Evolutionary conservation across 1,140 invertebrate species (phyloP), one percentile per base, ranked within the genome.

Genomic region (Thaumetopoea pityocampa): DNA sequence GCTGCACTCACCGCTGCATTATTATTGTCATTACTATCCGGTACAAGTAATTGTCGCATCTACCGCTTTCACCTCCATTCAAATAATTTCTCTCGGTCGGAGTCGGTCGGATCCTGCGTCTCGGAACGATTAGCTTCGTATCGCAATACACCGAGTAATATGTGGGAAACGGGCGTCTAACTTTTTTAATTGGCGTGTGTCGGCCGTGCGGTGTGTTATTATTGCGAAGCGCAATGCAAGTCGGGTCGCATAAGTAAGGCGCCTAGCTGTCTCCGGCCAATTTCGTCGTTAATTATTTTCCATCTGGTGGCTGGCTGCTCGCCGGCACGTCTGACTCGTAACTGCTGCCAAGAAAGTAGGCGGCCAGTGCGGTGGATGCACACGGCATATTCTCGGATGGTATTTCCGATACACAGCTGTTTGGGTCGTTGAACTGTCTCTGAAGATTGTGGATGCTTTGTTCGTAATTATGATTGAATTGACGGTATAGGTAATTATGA

Each of bases 251-350:
- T 58, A 82, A 77, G 74, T 81, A 81, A 81, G 72, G 62, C 78
- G 68, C 47, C 73, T 82, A 79, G 73, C 72, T 82, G 78, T 82
- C 78, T 80, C 63, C 49, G 64, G 56, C 47, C 71, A 79, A 78
- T 80, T 79, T 80, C 50, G 60, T 69, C 67, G 66, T 70, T 80
- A 80, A 80, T 80, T 79, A 82, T 74, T 50, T 71, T 62, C 62
- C 53, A 66, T 66, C 61, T 62, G 38, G 46, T 68, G 60, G 58
- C 58, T 69, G 66, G 40, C 49, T 67, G 51, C 58, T 38, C 59
- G 58, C 16, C 53, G 62, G 64, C 66, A 67, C 69, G 64, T 71
- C 64, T 69, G 66, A 57, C 62, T 58, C 56, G 65, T 65, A 66
- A 70, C 60, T 63, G 54, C 42, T 53, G 57, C 48, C 35, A 43